phyloP scores from a whole-genome alignment of 2,797 vertebrate species.

The Periophthalmus magnuspinnatus region DNA sequence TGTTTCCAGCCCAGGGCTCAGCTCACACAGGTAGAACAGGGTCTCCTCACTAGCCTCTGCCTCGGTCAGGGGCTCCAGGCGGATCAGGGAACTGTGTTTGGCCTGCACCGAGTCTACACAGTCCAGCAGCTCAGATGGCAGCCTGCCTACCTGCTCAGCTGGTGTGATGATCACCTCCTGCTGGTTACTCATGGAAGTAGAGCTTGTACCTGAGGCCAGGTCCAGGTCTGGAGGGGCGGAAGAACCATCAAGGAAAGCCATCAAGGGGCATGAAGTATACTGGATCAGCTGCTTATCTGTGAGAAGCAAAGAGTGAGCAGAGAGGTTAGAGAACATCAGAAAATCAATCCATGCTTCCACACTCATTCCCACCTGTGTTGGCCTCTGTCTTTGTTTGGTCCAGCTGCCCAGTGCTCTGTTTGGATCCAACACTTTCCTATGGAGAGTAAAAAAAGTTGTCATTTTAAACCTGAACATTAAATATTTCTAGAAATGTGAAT shows the following conservation, averaged over 20 bases:
- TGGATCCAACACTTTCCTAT: constrained; percentile 55
- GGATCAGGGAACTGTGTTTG: constrained; percentile 86
- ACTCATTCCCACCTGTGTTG: constrained; percentile 51
- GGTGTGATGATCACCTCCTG: constrained; percentile 27
- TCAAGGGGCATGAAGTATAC: constrained; percentile 89
- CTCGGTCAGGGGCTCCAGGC: constrained; percentile 92
- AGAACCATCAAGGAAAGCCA: constrained; percentile 90
- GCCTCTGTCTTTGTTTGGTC: constrained; percentile 26
- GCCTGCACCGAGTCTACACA: constrained; percentile 62
- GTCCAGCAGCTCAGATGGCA: constrained; percentile 82
- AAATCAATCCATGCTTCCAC: background rate
- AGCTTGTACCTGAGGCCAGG: constrained; percentile 1
- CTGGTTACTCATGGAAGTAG: constrained; percentile 3
- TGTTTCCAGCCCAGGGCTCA: constrained; percentile 77
- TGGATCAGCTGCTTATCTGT: constrained; percentile 92
- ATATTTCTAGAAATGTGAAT: background rate
- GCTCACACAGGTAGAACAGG: constrained; percentile 92
- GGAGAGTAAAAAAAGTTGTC: background rate
- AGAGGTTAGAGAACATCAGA: background rate
- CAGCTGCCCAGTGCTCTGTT: constrained; percentile 40
- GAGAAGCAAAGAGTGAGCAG: background rate
- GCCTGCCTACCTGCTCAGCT: constrained; percentile 38
- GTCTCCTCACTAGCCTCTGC: constrained; percentile 90
- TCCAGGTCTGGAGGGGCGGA: constrained; percentile 69
- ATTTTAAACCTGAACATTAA: background rate